Base-by-base conservation (phyloP, 2,888 invertebrate species). In the Dioctria rufipes region DNA sequence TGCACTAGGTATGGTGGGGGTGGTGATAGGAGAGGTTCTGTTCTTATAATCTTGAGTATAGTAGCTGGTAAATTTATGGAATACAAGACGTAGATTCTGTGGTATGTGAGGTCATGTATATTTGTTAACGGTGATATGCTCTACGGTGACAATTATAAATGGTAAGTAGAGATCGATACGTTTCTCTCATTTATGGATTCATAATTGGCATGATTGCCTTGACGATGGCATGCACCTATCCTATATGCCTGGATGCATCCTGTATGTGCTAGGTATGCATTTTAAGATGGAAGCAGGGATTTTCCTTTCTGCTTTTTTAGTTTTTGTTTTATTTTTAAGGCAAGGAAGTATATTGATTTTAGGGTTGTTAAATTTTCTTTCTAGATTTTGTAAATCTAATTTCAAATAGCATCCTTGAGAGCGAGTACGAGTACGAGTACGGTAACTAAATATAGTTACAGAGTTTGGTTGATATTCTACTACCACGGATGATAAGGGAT, bases 51-150 rank as follows among this genome's bases (percentile, higher is more conserved):
- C 63, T 43, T 66, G 66, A 66, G 37, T 25, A 25, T 25, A 25
- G 25, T 46, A 66, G n/a, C 42, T 66, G 66, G 66, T 9, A 43
- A 43, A 66, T 66, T 66, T 66, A 66, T 43, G 66, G 25, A 66
- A 61, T 61, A 61, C 61, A 61, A 61, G 61, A 25, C 25, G 25
- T 13, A 61, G 61, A 61, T 61, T 61, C 25, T 61, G 61, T 39
- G 61, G 61, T 61, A n/a, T 39, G 39, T 11, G 37, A 11, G 11
- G 37, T 25, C 25, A 25, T 25, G n/a, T 54, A n/a, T n/a, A 54
- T 54, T 54, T 11, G 61, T 11, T 39, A 5, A 6, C 4, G 11
- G 25, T 39, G 2, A 4, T 39, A 54, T 2, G 61, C 61, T 6
- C 8, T 25, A 61, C 4, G 61, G 3, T 8, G 61, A 61, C 61